Evolutionary conservation across 2,888 invertebrate genomes (phyloP).

Genomic region (Lycaena phlaeas): DNA sequence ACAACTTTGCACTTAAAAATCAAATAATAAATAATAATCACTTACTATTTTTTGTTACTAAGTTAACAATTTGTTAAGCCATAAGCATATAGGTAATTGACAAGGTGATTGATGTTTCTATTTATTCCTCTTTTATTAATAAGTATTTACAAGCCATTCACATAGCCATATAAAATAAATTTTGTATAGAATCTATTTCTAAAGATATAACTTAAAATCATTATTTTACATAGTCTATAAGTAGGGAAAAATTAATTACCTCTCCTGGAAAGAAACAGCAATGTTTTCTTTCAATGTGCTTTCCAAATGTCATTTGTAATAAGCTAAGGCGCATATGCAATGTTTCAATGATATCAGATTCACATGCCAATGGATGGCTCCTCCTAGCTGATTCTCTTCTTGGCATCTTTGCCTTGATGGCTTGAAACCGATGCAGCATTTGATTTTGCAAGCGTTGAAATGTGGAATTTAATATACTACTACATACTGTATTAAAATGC

Average conservation of each 20-base stretch:
- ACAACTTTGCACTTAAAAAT: no score
- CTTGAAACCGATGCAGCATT: constrained; percentile 87
- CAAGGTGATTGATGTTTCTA: no score
- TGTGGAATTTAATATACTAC: constrained; percentile 85
- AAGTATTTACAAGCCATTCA: no score
- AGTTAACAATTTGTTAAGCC: no score
- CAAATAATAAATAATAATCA: no score
- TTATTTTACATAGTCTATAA: no score
- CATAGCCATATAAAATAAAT: no score
- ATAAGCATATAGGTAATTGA: no score
- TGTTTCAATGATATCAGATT: constrained; percentile 94
- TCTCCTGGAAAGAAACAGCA: constrained; percentile 97
- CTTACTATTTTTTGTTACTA: no score
- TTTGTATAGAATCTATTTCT: no score
- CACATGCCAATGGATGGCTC: constrained; percentile 91
- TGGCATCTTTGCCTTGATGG: constrained; percentile 93
- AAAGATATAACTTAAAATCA: no score
- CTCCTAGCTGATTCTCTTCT: constrained; percentile 91
- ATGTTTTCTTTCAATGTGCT: constrained; percentile 93
- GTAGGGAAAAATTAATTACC: constrained; percentile 59
- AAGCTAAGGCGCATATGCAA: constrained; percentile 92
- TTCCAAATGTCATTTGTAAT: constrained; percentile 94
- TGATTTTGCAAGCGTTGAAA: constrained; percentile 89
- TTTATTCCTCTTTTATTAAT: no score
- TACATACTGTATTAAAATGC: constrained; percentile 85